Evolutionary conservation across 2,888 invertebrate species (phyloP), one percentile per base, ranked within the genome.

Genomic region (Campaea margaritaria): DNA sequence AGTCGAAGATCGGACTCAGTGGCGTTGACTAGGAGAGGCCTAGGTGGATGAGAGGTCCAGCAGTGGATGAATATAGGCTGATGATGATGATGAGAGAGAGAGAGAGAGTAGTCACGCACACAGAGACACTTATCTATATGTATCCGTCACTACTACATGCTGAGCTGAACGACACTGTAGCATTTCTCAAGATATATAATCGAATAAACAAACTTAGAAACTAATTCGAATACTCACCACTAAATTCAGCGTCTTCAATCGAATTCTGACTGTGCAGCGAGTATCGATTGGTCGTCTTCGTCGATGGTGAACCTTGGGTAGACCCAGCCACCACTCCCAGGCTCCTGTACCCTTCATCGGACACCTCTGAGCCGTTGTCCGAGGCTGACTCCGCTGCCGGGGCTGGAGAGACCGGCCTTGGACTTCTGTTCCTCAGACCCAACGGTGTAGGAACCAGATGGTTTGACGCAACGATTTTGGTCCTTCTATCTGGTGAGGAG

Each of bases 281-380:
- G 68, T 94, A 93, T 76, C 95, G 89, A 68, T 95, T 94, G 64
- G 93, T 93, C 2, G 93, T 94, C 72, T 93, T 93, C 66, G 85
- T 87, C 0, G 85, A 83, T 0, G 93, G 92, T 0, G 92, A 90
- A 0, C 90, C 89, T 55, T 92, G 91, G 0, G 91, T 93, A 41
- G 93, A 93, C 1, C 89, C 89, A 0, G 91, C 91, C 21, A 93
- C 94, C 46, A 96, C 93, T 0, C 96, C 96, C 74, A 96, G 86
- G 78, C 96, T 96, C 74, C 96, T 94, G 83, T 97, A 97, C 0
- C 97, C 97, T 77, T 97, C 97, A 82, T 97, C 97, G 27, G 96
- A 96, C 21, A 96, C 96, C 81, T 97, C 96, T 58, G 96, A 96
- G 10, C 96, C 96, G 70, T 96, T 96, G 80, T 96, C 96, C 53